These are phyloP conservation scores for Palythoa grandis DNA, from an alignment of 92 coral and sea anemone species.

Conservation along the genomic window DNA sequence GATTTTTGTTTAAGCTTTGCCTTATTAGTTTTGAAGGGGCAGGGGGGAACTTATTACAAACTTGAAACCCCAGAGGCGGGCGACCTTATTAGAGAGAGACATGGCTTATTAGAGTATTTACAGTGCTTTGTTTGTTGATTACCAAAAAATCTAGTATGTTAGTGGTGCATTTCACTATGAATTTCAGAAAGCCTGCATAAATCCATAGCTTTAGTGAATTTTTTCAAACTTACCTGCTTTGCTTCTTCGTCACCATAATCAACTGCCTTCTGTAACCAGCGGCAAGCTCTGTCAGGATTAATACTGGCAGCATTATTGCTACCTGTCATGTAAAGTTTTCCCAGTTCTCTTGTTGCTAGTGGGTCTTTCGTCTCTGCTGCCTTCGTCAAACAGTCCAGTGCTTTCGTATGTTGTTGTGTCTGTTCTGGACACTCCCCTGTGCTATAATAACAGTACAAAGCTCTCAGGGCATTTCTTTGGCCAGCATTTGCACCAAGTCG, in stretches of 20 bases:
- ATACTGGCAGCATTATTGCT: background rate
- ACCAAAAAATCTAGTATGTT: too few relatives aligned
- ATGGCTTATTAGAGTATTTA: too few relatives aligned
- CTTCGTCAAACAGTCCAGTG: slow-evolving; percentile 15
- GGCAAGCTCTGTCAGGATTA: slow-evolving; percentile 16
- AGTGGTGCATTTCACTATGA: too few relatives aligned
- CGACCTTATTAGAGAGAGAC: too few relatives aligned
- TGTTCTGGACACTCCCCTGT: slow-evolving; percentile 30
- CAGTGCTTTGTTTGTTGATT: too few relatives aligned
- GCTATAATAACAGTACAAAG: slow-evolving; percentile 4
- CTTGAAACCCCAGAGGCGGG: too few relatives aligned
- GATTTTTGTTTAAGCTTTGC: too few relatives aligned
- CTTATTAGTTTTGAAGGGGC: too few relatives aligned
- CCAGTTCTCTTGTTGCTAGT: slow-evolving; percentile 15
- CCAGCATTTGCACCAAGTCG: background rate
- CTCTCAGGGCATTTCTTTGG: slow-evolving; percentile 12
- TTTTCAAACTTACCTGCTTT: background rate
- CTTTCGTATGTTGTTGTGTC: slow-evolving; percentile 18
- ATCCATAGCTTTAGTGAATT: background rate
- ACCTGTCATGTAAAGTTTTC: slow-evolving; percentile 24
- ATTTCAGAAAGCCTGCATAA: background rate
- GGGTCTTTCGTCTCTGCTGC: slow-evolving; percentile 12
- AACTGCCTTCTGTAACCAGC: slow-evolving; percentile 29
- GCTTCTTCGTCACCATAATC: slow-evolving; percentile 19
- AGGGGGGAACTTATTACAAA: background rate